Conservation (phyloP, 2,888 invertebrate species). For the Cybosia mesomella region DNA sequence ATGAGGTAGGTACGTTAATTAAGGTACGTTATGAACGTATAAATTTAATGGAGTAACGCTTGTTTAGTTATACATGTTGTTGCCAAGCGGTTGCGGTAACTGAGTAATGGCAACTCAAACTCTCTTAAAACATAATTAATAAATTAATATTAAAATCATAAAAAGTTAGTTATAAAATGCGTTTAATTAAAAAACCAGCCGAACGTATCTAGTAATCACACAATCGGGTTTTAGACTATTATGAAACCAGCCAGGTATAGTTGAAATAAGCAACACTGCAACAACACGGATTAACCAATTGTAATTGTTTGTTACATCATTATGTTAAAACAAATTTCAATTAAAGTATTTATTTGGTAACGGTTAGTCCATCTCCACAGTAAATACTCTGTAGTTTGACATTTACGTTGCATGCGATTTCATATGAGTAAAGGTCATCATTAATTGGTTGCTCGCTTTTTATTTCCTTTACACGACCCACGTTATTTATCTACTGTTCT, state of each 20-base stretch:
- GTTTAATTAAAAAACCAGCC: not conserved
- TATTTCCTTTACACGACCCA: constrained; percentile 4
- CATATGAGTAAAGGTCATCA: constrained; percentile 6
- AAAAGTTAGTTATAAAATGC: not conserved
- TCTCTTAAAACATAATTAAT: not conserved
- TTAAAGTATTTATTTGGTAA: constrained; percentile 3
- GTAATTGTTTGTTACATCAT: not conserved
- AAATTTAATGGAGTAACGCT: constrained; percentile 2
- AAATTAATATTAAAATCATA: not conserved
- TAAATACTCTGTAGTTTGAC: not conserved
- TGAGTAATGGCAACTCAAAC: not conserved
- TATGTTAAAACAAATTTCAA: not conserved
- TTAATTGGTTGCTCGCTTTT: not conserved
- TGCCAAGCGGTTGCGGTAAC: not conserved
- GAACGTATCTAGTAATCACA: not conserved
- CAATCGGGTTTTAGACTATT: not conserved
- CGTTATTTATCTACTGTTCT: not conserved
- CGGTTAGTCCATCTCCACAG: not conserved
- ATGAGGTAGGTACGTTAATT: not conserved
- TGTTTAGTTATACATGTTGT: not conserved
- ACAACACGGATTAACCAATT: not conserved
- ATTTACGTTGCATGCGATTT: constrained; percentile 1
- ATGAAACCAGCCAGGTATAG: not conserved
- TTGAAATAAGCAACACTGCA: not conserved
- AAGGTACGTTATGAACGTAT: not conserved